Percentiles rank a stretch among this genome's conserved stretches.
Evolutionary conservation across 2,113 vertebrate species (phyloP).

Genomic region (Brienomyrus brachyistius): DNA sequence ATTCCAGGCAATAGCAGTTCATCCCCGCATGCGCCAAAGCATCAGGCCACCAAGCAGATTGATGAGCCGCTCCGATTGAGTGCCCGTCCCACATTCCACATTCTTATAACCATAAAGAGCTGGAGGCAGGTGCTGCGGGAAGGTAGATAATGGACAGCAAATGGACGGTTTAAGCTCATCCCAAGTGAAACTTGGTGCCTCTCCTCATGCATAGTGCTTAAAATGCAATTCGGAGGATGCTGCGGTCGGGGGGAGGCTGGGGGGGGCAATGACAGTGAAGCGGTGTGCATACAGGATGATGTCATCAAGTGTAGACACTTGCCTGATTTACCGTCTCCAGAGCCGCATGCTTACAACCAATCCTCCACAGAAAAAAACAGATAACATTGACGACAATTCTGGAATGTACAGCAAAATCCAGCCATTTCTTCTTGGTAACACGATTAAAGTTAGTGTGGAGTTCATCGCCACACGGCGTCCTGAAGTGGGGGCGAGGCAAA

Average conservation of each 20-base stretch:
- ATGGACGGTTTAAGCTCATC: not conserved
- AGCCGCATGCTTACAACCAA: constrained; percentile 7
- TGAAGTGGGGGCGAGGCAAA: not conserved
- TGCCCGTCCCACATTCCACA: not conserved
- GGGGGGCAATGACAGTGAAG: not conserved
- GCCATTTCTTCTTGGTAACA: constrained; percentile 14
- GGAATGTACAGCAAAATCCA: not conserved
- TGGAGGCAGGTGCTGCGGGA: not conserved
- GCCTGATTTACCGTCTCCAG: not conserved
- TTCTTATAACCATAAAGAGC: not conserved
- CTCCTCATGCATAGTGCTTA: not conserved
- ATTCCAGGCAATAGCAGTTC: not conserved
- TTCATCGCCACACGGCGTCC: not conserved
- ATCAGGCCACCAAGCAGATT: not conserved
- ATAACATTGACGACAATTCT: constrained; percentile 10
- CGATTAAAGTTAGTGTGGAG: constrained; percentile 12
- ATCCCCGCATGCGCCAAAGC: not conserved
- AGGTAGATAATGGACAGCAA: constrained; percentile 1
- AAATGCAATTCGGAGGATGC: not conserved
- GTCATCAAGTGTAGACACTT: constrained; percentile 3
- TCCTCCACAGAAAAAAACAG: constrained; percentile 11
- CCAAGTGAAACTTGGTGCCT: not conserved
- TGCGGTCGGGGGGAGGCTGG: not conserved
- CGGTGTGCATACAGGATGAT: not conserved
- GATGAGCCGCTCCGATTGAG: not conserved